Evolutionary conservation across 2,113 vertebrate genomes (phyloP).

Genomic region (Jaculus jaculus): DNA sequence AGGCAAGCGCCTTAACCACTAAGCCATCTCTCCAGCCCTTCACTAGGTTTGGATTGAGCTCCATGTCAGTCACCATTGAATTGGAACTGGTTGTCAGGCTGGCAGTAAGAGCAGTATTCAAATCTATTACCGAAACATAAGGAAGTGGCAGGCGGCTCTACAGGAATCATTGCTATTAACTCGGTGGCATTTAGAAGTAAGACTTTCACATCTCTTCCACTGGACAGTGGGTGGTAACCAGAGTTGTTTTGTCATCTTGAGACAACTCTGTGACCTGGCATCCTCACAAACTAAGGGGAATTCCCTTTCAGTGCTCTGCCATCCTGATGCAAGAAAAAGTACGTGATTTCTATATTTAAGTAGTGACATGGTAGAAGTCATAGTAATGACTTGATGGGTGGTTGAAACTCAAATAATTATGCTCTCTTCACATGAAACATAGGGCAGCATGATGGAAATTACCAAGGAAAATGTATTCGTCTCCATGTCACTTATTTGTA

Average conservation of each 20-base stretch:
- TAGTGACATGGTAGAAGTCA: neutral
- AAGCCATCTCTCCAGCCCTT: too few species aligned
- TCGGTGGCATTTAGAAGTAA: constrained; percentile 84
- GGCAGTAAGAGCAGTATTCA: too few species aligned
- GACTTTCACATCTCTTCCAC: neutral
- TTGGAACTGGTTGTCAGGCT: too few species aligned
- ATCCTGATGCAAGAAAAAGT: constrained; percentile 84
- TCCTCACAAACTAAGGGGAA: constrained; percentile 86
- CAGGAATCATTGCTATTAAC: constrained; percentile 80
- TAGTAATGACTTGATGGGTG: neutral
- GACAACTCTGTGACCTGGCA: constrained; percentile 87
- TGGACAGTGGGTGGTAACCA: neutral
- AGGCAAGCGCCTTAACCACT: too few species aligned
- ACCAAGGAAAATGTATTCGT: neutral
- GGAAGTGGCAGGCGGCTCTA: constrained; percentile 83
- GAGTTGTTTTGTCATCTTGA: constrained; percentile 53
- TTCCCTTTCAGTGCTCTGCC: constrained; percentile 85
- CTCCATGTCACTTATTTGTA: neutral
- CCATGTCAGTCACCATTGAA: too few species aligned
- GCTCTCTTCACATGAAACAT: neutral
- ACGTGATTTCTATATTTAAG: neutral
- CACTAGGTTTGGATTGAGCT: too few species aligned
- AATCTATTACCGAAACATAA: too few species aligned
- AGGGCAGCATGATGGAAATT: too few species aligned
- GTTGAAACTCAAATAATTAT: neutral